Evolutionary conservation across 1,140 invertebrate genomes (phyloP).

Genomic region (Dreissena polymorpha): DNA sequence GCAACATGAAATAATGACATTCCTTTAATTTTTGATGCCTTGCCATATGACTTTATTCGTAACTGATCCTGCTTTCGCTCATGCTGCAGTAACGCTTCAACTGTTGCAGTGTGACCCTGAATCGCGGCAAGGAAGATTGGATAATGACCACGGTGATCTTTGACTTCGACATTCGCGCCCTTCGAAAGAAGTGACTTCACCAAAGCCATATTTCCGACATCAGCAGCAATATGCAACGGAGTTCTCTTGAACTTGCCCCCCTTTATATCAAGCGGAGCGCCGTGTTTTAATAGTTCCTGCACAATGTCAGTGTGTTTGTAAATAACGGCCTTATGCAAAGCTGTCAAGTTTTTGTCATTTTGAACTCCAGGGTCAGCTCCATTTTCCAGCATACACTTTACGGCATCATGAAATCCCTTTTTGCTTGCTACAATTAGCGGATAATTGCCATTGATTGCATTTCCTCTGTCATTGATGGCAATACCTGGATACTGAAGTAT

Average conservation of each 20-base stretch:
- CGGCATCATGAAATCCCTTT: conserved; percentile 12
- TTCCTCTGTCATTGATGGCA: conserved; percentile 27
- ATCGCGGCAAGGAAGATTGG: conserved; percentile 27
- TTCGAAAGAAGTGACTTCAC: neutral
- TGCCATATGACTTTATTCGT: neutral
- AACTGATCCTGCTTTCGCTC: neutral
- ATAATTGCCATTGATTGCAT: conserved; percentile 15
- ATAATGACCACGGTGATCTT: conserved; percentile 36
- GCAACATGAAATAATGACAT: conserved; percentile 14
- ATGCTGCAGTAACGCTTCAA: neutral
- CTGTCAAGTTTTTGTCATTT: conserved; percentile 17
- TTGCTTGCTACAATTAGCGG: conserved; percentile 8
- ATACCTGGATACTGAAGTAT: neutral
- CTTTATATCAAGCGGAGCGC: conserved; percentile 5
- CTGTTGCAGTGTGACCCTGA: conserved; percentile 3
- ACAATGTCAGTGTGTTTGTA: conserved; percentile 5
- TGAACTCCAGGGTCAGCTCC: neutral
- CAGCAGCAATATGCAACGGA: conserved; percentile 26
- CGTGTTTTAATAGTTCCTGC: conserved; percentile 7
- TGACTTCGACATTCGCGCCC: neutral
- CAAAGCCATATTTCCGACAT: neutral
- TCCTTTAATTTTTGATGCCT: neutral
- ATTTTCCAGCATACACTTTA: conserved; percentile 5
- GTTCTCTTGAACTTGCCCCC: conserved; percentile 34
- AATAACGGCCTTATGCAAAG: conserved; percentile 29